Conservation (phyloP, 2,113 vertebrate species). For the Sinocyclocheilus rhinocerous region DNA sequence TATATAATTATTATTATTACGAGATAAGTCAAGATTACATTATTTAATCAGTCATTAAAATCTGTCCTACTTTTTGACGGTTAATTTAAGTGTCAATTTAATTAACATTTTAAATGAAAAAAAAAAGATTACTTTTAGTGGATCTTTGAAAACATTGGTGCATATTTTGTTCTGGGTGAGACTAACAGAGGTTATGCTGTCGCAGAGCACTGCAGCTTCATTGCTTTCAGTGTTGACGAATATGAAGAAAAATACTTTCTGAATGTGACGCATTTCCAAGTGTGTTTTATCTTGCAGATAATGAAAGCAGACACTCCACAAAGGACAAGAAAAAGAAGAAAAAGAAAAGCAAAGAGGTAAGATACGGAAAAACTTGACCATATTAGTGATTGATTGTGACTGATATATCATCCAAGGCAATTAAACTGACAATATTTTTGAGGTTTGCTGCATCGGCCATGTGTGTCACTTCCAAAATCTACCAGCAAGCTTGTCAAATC, state of each 20-base stretch:
- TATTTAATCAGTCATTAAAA: not conserved
- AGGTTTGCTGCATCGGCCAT: not conserved
- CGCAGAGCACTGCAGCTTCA: no score
- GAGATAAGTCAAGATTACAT: not conserved
- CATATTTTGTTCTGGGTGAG: not conserved
- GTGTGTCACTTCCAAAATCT: not conserved
- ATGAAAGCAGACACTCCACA: conserved; percentile 67
- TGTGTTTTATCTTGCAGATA: conserved; percentile 67
- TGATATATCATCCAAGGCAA: not conserved
- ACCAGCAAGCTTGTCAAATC: not conserved
- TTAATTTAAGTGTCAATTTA: not conserved
- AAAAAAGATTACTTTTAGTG: not conserved
- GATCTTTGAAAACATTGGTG: not conserved
- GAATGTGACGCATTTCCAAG: no score
- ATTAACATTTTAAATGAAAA: not conserved
- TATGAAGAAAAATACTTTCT: no score
- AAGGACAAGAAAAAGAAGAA: conserved; percentile 83
- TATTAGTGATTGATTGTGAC: not conserved
- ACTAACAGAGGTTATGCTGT: not conserved
- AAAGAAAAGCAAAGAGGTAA: conserved; percentile 82
- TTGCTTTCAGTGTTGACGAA: no score
- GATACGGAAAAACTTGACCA: not conserved
- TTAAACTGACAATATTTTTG: not conserved
- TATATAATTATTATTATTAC: no score
- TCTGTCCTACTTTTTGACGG: not conserved